These are phyloP conservation scores for Galemys pyrenaicus DNA, from an alignment of 2,113 vertebrate species.

Conservation along the genomic window DNA sequence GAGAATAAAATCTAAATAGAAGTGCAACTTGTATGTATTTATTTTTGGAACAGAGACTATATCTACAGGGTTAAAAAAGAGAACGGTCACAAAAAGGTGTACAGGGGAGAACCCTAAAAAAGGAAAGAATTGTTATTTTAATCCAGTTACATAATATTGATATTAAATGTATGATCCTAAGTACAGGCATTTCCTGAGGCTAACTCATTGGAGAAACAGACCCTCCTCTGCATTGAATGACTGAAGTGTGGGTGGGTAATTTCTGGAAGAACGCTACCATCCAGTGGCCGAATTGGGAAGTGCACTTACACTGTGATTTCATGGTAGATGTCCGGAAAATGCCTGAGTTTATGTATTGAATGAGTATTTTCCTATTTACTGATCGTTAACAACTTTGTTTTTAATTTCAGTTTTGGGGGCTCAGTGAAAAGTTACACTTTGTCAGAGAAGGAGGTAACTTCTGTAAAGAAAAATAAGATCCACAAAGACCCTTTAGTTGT, in stretches of 20 bases:
- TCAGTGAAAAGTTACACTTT: neutral
- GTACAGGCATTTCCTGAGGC: neutral
- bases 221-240: neutral
- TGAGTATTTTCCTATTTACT: neutral
- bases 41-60: no score
- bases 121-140: neutral
- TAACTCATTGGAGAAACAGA: neutral
- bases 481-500: neutral
- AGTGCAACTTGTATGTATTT: no score
- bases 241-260: neutral
- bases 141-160: neutral
- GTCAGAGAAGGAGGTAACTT: neutral
- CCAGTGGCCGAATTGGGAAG: conserved; percentile 55
- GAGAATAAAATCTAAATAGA: no score
- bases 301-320: neutral
- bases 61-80: no score
- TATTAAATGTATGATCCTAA: neutral
- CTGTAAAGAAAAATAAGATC: neutral
- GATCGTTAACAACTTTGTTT: neutral
- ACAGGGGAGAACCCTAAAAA: no score
- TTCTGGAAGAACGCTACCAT: conserved; percentile 56
- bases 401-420: neutral
- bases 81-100: no score
- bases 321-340: neutral
- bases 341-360: neutral